phyloP scores from a whole-genome alignment of 1,140 invertebrate species.

The Antheraea pernyi region DNA sequence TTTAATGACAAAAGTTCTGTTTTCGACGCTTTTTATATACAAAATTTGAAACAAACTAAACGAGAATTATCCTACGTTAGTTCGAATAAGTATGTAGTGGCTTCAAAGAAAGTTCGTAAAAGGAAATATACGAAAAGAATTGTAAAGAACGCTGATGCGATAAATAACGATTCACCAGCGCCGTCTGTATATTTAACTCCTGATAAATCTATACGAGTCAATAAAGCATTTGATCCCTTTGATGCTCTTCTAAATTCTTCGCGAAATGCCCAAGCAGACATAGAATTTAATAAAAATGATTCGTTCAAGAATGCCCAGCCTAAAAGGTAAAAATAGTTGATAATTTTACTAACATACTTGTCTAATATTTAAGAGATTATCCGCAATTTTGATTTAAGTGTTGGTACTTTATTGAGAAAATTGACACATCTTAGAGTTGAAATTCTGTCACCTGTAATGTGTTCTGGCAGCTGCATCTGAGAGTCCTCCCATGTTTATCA shows the following conservation, averaged over 20 bases:
- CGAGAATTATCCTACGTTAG: constrained; percentile 56
- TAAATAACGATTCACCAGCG: background rate
- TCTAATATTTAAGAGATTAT: too few species aligned
- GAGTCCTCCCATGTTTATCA: too few species aligned
- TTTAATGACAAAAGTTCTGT: constrained; percentile 55
- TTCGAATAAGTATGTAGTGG: constrained; percentile 38
- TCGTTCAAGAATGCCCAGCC: background rate
- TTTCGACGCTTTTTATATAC: constrained; percentile 69
- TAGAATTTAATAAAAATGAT: constrained; percentile 10
- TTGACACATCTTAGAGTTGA: too few species aligned
- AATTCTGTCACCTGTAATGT: too few species aligned
- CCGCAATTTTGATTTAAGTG: too few species aligned
- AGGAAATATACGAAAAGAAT: constrained; percentile 64
- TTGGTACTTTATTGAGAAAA: too few species aligned
- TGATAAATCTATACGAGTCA: constrained; percentile 64
- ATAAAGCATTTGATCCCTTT: constrained; percentile 58
- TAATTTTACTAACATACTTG: too few species aligned
- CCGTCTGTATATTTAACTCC: constrained; percentile 54
- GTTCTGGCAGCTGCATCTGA: too few species aligned
- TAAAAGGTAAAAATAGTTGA: background rate
- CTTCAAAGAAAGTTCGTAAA: constrained; percentile 56
- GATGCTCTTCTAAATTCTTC: constrained; percentile 59
- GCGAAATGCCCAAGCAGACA: constrained; percentile 14
- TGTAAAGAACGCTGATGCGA: constrained; percentile 36
- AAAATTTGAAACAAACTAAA: constrained; percentile 70